Evolutionary conservation across 1,140 invertebrate genomes (phyloP).

Genomic region (Cataglyphis hispanica): DNA sequence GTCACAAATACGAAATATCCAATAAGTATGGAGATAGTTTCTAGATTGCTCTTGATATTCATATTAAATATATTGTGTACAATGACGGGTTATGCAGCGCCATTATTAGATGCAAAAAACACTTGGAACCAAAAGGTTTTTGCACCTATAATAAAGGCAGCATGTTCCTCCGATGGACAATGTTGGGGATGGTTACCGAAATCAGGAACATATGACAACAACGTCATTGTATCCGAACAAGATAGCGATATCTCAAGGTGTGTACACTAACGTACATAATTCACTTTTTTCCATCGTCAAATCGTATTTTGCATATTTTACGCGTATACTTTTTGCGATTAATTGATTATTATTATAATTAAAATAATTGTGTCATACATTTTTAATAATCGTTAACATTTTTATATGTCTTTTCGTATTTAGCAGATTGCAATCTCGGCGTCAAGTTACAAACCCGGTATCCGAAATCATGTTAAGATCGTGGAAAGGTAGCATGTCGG

Average conservation of each 20-base stretch:
- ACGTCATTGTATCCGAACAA: constrained; percentile 40
- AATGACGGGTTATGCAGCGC: constrained; percentile 39
- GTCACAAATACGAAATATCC: not conserved
- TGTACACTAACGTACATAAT: not conserved
- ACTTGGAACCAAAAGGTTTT: constrained; percentile 37
- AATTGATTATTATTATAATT: not conserved
- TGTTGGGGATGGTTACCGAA: constrained; percentile 75
- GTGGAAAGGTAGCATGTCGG: constrained; percentile 40
- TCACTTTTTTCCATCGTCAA: not conserved
- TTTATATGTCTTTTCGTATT: not conserved
- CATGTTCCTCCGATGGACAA: constrained; percentile 51
- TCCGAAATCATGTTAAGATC: constrained; percentile 52
- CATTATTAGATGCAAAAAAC: constrained; percentile 23
- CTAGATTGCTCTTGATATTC: not conserved
- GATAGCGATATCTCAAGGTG: constrained; percentile 47
- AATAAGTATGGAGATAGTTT: constrained; percentile 27
- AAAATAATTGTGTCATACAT: not conserved
- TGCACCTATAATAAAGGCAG: constrained; percentile 34
- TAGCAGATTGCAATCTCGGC: constrained; percentile 59
- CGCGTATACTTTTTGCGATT: not conserved
- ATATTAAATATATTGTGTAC: constrained; percentile 35
- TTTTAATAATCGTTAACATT: not conserved
- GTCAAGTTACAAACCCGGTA: constrained; percentile 39
- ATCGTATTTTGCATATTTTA: not conserved
- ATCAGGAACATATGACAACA: constrained; percentile 19